phyloP scores from a whole-genome alignment of 1,140 invertebrate genomes.

The Mactra quadrangularis region DNA sequence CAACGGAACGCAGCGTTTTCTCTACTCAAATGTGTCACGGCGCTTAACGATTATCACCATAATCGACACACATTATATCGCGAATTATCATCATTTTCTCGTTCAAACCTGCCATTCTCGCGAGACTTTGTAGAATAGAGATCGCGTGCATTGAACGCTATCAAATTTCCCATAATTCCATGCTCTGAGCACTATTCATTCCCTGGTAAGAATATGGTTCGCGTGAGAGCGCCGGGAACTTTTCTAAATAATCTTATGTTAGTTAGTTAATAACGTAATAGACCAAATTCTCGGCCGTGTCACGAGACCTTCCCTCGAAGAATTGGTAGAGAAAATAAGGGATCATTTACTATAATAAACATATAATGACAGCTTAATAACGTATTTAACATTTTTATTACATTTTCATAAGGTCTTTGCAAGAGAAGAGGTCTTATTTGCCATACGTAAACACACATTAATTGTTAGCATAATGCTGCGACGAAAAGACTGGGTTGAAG shows the following conservation, averaged over 20 bases:
- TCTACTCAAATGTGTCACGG: too few species aligned
- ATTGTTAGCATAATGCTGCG: neutral
- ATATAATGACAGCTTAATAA: constrained; percentile 27
- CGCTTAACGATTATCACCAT: too few species aligned
- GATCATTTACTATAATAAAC: constrained; percentile 51
- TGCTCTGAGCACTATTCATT: too few species aligned
- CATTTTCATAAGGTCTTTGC: constrained; percentile 9
- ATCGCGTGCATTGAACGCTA: too few species aligned
- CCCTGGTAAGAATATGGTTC: neutral
- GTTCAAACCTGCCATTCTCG: too few species aligned
- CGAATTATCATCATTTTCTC: too few species aligned
- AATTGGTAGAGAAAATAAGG: constrained; percentile 13
- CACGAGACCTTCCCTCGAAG: constrained; percentile 16
- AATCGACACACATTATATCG: too few species aligned
- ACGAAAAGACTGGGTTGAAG: neutral
- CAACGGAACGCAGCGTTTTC: too few species aligned
- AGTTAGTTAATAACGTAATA: constrained; percentile 38
- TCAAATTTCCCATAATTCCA: too few species aligned
- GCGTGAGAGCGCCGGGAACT: neutral
- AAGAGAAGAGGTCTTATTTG: neutral
- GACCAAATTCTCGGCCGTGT: neutral
- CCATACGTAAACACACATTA: neutral
- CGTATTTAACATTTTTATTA: constrained; percentile 55
- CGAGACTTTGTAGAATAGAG: too few species aligned
- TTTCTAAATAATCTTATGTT: constrained; percentile 1